Conservation (phyloP, 2,797 vertebrate genomes). For the Pseudochirops cupreus region DNA sequence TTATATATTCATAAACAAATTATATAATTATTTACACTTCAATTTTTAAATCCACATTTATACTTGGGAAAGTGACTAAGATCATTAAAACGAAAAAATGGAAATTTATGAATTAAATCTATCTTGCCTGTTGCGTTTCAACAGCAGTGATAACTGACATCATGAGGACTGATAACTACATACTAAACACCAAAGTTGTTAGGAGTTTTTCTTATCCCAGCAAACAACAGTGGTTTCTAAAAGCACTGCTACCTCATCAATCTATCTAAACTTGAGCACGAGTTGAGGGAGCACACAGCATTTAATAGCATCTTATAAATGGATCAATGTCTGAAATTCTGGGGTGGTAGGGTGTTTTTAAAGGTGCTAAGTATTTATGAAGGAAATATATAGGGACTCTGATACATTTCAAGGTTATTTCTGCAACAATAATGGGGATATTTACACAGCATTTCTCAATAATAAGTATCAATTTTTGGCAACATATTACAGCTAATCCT, state of each 20-base stretch:
- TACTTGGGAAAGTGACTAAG: neutral
- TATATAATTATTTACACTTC: neutral
- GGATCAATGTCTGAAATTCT: neutral
- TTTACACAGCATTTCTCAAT: neutral
- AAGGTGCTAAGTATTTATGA: neutral
- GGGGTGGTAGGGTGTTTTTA: neutral
- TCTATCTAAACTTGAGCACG: neutral
- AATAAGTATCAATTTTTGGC: neutral
- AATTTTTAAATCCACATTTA: neutral
- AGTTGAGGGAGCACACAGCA: neutral
- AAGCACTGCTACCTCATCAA: neutral
- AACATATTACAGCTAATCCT: neutral
- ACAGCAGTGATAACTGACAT: neutral
- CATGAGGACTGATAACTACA: neutral
- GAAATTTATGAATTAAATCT: neutral
- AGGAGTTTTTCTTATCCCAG: neutral
- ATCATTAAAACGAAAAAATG: neutral
- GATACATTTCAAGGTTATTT: neutral
- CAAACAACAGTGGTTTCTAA: neutral
- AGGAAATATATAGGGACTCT: neutral
- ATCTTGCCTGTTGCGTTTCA: neutral
- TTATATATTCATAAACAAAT: neutral
- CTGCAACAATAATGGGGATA: neutral
- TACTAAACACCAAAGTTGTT: neutral
- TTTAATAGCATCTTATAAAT: neutral